Conservation (phyloP, 2,113 vertebrate species). For the Myotis lucifugus region DNA sequence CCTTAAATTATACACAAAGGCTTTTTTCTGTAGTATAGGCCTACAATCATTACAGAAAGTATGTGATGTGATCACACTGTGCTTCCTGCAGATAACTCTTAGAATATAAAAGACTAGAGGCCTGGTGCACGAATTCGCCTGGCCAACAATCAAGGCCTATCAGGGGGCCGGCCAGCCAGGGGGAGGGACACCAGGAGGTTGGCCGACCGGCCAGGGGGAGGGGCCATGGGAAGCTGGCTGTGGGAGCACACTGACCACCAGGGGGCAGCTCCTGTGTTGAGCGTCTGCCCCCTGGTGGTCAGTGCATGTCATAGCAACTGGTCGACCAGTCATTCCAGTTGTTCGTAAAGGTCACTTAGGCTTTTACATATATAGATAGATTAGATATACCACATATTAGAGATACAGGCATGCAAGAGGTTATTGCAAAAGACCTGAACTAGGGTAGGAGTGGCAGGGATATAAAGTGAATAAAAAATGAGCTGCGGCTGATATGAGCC, state of each 20-base stretch:
- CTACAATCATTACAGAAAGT: not conserved
- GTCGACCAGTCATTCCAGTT: too few relatives aligned
- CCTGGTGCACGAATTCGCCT: too few relatives aligned
- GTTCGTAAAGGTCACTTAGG: too few relatives aligned
- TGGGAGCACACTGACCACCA: too few relatives aligned
- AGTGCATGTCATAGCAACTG: too few relatives aligned
- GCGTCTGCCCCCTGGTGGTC: too few relatives aligned
- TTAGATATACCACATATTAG: not conserved
- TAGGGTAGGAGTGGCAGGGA: not conserved
- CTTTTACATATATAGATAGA: not conserved
- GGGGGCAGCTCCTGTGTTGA: too few relatives aligned
- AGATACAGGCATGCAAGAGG: not conserved
- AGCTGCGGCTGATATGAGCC: not conserved
- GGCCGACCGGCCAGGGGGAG: too few relatives aligned
- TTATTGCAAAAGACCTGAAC: not conserved
- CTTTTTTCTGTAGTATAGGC: not conserved
- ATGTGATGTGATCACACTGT: not conserved
- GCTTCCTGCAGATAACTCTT: not conserved
- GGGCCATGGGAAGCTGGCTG: too few relatives aligned
- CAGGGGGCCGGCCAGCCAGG: fast-evolving
- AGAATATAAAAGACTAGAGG: not conserved
- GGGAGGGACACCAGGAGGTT: too few relatives aligned
- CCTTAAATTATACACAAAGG: not conserved
- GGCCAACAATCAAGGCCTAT: too few relatives aligned
- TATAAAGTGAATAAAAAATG: not conserved